Percentiles rank a stretch among this genome's conserved stretches.
These are phyloP conservation scores for Drosophila villosipedis DNA, from an alignment of 2,888 invertebrate species.

Conservation along the genomic window DNA sequence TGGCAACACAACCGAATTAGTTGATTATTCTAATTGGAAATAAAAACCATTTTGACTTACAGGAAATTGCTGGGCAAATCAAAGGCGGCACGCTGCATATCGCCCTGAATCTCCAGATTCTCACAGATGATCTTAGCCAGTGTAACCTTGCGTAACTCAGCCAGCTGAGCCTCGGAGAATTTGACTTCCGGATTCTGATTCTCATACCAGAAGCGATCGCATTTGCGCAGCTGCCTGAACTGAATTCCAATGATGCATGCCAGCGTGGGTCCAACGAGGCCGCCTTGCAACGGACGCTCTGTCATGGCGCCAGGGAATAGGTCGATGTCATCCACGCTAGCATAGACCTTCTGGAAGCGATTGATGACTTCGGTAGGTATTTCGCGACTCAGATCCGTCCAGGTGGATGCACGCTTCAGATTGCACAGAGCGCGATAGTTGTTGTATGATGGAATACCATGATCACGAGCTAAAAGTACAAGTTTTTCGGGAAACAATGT, in stretches of 20 bases:
- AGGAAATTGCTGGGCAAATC: slow-evolving; percentile 96
- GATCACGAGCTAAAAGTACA: slow-evolving; percentile 89
- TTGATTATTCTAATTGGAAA: not conserved
- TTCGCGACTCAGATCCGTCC: slow-evolving; percentile 94
- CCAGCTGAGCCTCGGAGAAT: slow-evolving; percentile 94
- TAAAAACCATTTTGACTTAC: slow-evolving; percentile 85
- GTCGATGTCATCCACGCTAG: slow-evolving; percentile 97
- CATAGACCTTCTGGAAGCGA: slow-evolving; percentile 91
- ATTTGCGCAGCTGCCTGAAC: slow-evolving; percentile 94
- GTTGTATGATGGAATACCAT: slow-evolving; percentile 95
- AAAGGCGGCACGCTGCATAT: slow-evolving; percentile 95
- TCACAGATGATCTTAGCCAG: slow-evolving; percentile 94
- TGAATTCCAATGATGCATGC: slow-evolving; percentile 97
- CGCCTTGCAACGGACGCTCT: slow-evolving; percentile 94
- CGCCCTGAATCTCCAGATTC: slow-evolving; percentile 93
- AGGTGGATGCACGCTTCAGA: slow-evolving; percentile 92
- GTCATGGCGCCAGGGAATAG: slow-evolving; percentile 98
- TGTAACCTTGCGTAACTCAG: slow-evolving; percentile 94
- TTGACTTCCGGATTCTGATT: slow-evolving; percentile 91
- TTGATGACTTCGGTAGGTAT: slow-evolving; percentile 93
- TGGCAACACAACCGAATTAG: not conserved
- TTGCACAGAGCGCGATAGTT: slow-evolving; percentile 96
- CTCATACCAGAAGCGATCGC: slow-evolving; percentile 98
- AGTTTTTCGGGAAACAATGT: not conserved
- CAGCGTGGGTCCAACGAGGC: slow-evolving; percentile 96